Evolutionary conservation across 1,140 invertebrate species (phyloP), one percentile per base, ranked within the genome.

Genomic region (Atta cephalotes): DNA sequence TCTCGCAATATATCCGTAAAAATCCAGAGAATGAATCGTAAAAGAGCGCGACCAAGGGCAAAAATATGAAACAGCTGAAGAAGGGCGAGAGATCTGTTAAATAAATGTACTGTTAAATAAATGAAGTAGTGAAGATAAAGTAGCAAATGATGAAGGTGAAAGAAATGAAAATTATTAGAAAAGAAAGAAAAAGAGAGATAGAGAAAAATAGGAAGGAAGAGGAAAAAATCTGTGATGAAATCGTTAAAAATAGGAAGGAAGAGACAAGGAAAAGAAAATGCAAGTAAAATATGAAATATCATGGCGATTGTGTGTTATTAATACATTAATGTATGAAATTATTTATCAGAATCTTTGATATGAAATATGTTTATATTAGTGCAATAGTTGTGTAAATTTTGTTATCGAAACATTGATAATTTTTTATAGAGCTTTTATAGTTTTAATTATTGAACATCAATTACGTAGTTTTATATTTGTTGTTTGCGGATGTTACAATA

Each of bases 1-100:
- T 25, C 28, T 56, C 60, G 18, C 60, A n/a, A 49, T 72, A 62
- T 49, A 72, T 49, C 28, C 70, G 39, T 84, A 84, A 84, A 84
- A 84, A 84, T 84, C 72, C 21, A 3, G 70, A 63, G 39, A 76
- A 84, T 63, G 80, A 84, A 63, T 84, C 58, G 58, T 84, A 84
- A 63, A 84, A 84, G 70, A 31, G 16, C 21, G 68, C 10, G 28
- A 21, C 14, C 35, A 66, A 49, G 28, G 25, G 39, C 25, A 51
- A 74, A 76, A 84, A 84, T 84, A 84, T 84, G 56, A 84, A 74
- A 45, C 25, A 21, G 35, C 53, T 82, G 62, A 74, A 82, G 72
- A 60, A 84, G 58, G 51, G 18, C 25, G 68, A 62, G 12, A 62
- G 49, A 49, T 68, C 25, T n/a, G 18, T 31, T 76, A 76, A 25